Conservation (phyloP, 2,888 invertebrate genomes). For the Sympetrum striolatum region DNA sequence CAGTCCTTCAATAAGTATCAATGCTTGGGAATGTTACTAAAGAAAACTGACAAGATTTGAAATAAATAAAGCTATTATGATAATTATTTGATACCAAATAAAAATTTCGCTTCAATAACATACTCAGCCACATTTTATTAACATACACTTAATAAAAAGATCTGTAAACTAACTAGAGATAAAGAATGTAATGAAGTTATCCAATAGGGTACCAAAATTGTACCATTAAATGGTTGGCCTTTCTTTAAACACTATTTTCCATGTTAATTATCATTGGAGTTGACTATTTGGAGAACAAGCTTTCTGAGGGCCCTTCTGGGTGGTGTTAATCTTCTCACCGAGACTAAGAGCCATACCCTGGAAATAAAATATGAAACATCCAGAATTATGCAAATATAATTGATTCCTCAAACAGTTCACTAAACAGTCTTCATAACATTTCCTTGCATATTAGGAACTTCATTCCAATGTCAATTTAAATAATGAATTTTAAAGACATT, state of each 20-base stretch:
- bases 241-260: background rate
- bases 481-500: too few species aligned
- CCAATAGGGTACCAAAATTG: background rate
- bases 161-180: constrained; percentile 15
- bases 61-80: too few species aligned
- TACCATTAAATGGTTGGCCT: background rate
- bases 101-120: background rate
- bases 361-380: constrained; percentile 53
- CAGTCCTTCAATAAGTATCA: too few species aligned
- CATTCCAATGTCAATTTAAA: too few species aligned
- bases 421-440: too few species aligned
- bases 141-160: constrained; percentile 18
- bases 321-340: constrained; percentile 97
- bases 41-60: too few species aligned
- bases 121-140: constrained; percentile 8
- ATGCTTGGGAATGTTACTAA: too few species aligned
- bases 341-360: constrained; percentile 98
- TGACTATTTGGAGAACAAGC: background rate
- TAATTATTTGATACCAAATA: background rate
- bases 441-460: too few species aligned
- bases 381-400: too few species aligned
- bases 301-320: constrained; percentile 73
- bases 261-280: background rate
- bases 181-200: constrained; percentile 35
- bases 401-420: too few species aligned